Base-by-base conservation (phyloP, 1,140 invertebrate genomes). In the Zaprionus nigranus region DNA sequence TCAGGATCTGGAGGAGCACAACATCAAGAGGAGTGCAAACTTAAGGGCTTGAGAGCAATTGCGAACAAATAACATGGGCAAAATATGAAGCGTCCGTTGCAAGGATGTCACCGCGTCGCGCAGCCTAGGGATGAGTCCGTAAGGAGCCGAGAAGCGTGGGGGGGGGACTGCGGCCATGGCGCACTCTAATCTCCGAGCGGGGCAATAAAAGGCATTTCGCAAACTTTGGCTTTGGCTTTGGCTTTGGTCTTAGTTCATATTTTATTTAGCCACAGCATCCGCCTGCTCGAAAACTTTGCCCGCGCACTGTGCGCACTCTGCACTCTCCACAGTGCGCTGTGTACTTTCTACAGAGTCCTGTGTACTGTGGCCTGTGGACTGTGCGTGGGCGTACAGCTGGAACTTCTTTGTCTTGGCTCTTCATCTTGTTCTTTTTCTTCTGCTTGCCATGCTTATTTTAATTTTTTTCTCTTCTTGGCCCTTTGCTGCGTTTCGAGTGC, bases 241-340 rank as follows among this genome's bases (percentile, higher is more conserved):
- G 62, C 75, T 81, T 82, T 80, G 81, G 77, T 74, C 74, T 67
- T 66, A 71, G 77, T 83, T 84, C 73, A 84, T 84, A 84, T 84
- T 80, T 84, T 84, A 84, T 84, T 84, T 81, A 84, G 81, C 59
- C 81, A 54, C 73, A 68, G 68, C 66, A 78, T 83, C 77, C 73
- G 54, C 62, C 28, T 56, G 57, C 22, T 53, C 59, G 51, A 63
- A 79, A 72, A 57, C 51, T 75, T 71, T 67, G 53, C 40, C 49
- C 66, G 46, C 51, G 24, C 46, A 49, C 46, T 74, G 49, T 56
- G n/a, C 46, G 7, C 12, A 17, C 17, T 22, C 17, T 22, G 20
- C 57, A n/a, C 26, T 28, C 38, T 26, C 28, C 12, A 30, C 59
- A 46, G 34, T 28, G 54, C 12, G 26, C 36, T 24, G 12, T 38